Percentiles rank a stretch among this genome's conserved stretches.
phyloP scores from a whole-genome alignment of 1,140 invertebrate genomes.

The Atta cephalotes region DNA sequence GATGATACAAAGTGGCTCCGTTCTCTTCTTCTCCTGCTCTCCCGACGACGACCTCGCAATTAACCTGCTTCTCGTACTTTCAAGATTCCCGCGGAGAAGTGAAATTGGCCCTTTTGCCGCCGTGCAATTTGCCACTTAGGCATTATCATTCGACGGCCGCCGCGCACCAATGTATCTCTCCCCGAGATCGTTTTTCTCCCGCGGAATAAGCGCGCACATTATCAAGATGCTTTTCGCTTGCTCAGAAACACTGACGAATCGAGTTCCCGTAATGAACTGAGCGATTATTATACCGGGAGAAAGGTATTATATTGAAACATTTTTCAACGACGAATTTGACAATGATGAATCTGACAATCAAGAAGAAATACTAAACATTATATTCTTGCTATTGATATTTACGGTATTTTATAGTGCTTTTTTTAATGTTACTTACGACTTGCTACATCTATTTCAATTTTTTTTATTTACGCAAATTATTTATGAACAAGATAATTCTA shows the following conservation, averaged over 20 bases:
- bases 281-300: background rate
- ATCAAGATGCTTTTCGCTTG: slow-evolving; percentile 47
- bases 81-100: slow-evolving; percentile 50
- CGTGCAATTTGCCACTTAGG: slow-evolving; percentile 64
- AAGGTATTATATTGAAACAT: background rate
- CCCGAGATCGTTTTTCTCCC: slow-evolving; percentile 43
- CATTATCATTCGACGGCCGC: slow-evolving; percentile 57
- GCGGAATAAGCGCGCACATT: slow-evolving; percentile 45
- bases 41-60: slow-evolving; percentile 67
- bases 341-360: background rate
- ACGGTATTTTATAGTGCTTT: background rate
- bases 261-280: slow-evolving; percentile 22
- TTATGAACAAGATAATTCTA: no score
- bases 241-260: slow-evolving; percentile 33
- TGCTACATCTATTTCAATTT: background rate
- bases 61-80: slow-evolving; percentile 69
- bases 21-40: background rate
- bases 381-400: background rate
- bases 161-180: slow-evolving; percentile 35
- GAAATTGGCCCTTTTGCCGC: slow-evolving; percentile 55
- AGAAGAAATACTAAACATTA: background rate
- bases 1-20: slow-evolving; percentile 57
- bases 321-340: background rate
- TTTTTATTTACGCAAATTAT: no score
- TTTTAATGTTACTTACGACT: background rate